Evolutionary conservation across 2,888 invertebrate genomes (phyloP).

Genomic region (Sphaerophoria taeniata): DNA sequence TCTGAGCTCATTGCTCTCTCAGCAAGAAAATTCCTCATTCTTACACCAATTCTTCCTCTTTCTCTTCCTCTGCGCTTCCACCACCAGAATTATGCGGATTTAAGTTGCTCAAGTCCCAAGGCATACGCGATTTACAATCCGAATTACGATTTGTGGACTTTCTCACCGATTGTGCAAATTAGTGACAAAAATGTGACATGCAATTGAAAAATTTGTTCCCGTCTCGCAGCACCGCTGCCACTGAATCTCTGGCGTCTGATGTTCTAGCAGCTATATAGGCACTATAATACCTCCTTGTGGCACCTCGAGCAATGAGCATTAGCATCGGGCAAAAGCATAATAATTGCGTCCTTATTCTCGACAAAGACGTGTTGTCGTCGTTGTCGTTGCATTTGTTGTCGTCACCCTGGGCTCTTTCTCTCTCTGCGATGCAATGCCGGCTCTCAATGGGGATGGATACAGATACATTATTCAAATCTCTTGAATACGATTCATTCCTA

Average conservation of each 20-base stretch:
- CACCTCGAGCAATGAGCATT: constrained; percentile 26
- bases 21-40: not conserved
- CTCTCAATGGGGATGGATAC: constrained; percentile 41
- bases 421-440: not conserved
- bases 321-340: not conserved
- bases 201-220: constrained; percentile 51
- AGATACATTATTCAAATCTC: constrained; percentile 72
- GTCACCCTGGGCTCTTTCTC: constrained; percentile 25
- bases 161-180: constrained; percentile 59
- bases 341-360: constrained; percentile 58
- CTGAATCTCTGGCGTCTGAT: constrained; percentile 16
- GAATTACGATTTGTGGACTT: constrained; percentile 45
- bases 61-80: not conserved
- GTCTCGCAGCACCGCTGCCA: not conserved
- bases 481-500: constrained; percentile 65
- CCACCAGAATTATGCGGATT: not conserved
- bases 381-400: constrained; percentile 26
- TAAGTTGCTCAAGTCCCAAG: not conserved
- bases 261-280: constrained; percentile 1
- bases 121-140: constrained; percentile 32
- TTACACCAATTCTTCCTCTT: not conserved
- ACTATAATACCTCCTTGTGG: constrained; percentile 32
- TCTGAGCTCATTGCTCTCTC: constrained; percentile 16
- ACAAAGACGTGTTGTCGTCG: not conserved
- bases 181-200: constrained; percentile 73